Conservation (phyloP, 2,888 invertebrate species). For the Pogonocherus hispidulus region DNA sequence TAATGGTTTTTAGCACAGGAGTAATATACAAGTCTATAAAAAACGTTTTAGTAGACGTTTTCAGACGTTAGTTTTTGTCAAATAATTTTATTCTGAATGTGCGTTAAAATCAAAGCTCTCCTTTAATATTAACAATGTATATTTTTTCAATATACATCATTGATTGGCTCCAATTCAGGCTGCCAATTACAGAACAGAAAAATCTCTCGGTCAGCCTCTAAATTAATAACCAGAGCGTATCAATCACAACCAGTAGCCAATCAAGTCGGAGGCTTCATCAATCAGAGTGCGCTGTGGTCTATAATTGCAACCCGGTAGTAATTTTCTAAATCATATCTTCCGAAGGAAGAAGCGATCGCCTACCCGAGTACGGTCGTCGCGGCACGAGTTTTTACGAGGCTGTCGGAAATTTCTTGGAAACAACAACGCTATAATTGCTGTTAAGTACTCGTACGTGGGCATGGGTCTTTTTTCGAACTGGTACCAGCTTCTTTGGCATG, state of each 20-base stretch:
- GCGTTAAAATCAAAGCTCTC: no score
- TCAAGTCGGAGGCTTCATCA: slow-evolving; percentile 2
- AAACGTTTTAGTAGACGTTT: no score
- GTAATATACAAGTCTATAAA: no score
- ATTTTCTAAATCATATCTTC: slow-evolving; percentile 18
- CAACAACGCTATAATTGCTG: slow-evolving; percentile 36
- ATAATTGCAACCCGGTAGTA: slow-evolving; percentile 19
- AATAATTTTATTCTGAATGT: no score
- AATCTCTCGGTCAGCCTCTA: background rate
- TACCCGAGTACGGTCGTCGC: background rate
- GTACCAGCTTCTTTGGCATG: no score
- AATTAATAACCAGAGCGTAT: slow-evolving; percentile 12
- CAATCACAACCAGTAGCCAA: slow-evolving; percentile 24
- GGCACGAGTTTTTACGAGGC: background rate
- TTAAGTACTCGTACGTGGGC: slow-evolving; percentile 37
- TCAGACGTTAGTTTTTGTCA: no score
- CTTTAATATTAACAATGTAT: background rate
- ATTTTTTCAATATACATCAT: no score
- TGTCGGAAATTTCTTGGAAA: slow-evolving; percentile 33
- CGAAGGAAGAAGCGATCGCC: slow-evolving; percentile 5
- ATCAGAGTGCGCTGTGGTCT: background rate
- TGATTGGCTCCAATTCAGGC: background rate
- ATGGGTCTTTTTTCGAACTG: slow-evolving; percentile 17
- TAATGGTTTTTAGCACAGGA: no score
- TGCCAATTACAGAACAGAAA: background rate